These are phyloP conservation scores for Eupithecia insigniata DNA, from an alignment of 2,888 invertebrate species.

Conservation along the genomic window DNA sequence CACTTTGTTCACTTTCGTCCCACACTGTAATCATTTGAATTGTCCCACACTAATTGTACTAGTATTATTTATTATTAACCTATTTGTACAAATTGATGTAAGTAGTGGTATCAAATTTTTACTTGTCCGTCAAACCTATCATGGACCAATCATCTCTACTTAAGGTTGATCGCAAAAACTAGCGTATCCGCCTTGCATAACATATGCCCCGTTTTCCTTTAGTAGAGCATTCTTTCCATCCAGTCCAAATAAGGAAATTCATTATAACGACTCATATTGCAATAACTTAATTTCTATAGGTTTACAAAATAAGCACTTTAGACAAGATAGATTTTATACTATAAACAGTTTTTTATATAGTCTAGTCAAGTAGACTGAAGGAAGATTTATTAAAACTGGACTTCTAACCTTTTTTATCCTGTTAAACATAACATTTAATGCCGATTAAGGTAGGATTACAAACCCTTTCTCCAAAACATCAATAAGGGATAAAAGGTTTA, in stretches of 20 bases:
- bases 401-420: not conserved
- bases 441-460: not conserved
- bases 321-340: no score
- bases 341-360: no score
- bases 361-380: no score
- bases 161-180: not conserved
- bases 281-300: no score
- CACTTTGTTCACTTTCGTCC: constrained; percentile 3
- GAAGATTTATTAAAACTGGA: no score
- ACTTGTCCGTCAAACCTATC: not conserved
- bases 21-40: not conserved
- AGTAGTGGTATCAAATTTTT: not conserved
- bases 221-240: not conserved
- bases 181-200: not conserved
- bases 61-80: no score
- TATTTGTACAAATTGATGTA: not conserved
- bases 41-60: not conserved
- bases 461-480: constrained; percentile 3
- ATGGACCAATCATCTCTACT: no score
- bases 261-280: no score
- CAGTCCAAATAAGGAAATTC: no score
- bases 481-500: not conserved
- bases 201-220: not conserved
- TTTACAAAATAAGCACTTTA: no score
- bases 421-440: not conserved